Evolutionary conservation across 2,113 vertebrate species (phyloP), one percentile per base, ranked within the genome.

Genomic region (Prionailurus viverrinus): DNA sequence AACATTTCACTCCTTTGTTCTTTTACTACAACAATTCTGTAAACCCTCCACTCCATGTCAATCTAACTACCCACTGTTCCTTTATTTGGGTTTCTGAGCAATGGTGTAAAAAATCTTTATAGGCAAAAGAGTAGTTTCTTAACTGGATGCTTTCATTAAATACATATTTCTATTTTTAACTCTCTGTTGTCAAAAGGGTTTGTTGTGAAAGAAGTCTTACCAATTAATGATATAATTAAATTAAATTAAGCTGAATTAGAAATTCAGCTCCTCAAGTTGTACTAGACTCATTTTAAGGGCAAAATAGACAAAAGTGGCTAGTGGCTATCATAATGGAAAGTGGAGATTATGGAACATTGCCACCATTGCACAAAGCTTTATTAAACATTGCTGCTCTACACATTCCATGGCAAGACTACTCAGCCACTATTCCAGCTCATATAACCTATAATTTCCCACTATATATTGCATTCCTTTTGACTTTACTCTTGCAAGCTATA

Each of bases 181-280:
- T 84, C 89, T 89, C 7, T 84, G 25, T 31, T 91, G 21, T 79
- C 81, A 92, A 88, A 71, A 41, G 18, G 2, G 9, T 84, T 63
- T 94, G 36, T 36, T 89, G 39, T 53, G 89, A 96, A 96, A 71
- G 55, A 91, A 55, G 21, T 93, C 58, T 45, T 93, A 94, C 5
- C 27, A 95, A 91, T 82, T 88, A 89, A 83, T 76, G 10, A 93
- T 88, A 80, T 66, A 79, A 45, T 81, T 79, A 79, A 86, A 51
- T 96, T 73, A 73, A 29, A n/a, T 19, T 63, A 81, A 95, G 51
- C 13, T 61, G 21, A 61, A 83, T 78, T 80, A 69, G 36, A 93
- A 83, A 93, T 79, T 61, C 27, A 95, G 13, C 80, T 79, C 23
- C 9, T 93, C 14, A n/a, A n/a, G 16, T 61, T 82, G 16, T 78